Conservation (phyloP, 2,797 vertebrate genomes). For the Merluccius polli region DNA sequence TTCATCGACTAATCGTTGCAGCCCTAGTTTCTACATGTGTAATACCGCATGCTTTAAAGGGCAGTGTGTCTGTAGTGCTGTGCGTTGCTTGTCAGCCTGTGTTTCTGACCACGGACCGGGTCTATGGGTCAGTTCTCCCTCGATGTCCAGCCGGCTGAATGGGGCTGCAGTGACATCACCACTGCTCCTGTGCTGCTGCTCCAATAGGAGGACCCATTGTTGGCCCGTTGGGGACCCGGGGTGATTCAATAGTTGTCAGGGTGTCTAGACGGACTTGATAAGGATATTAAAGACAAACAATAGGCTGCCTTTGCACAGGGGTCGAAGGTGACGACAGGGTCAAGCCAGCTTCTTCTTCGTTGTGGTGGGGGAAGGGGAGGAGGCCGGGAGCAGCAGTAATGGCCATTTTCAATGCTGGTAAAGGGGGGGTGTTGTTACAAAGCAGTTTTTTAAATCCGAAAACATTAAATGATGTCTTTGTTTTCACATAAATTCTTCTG, state of each 20-base stretch:
- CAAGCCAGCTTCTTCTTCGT: conserved; percentile 50
- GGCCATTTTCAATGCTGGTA: conserved; percentile 44
- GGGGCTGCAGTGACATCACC: not conserved
- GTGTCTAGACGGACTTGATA: conserved; percentile 90
- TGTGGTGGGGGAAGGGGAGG: conserved; percentile 7
- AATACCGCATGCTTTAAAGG: not conserved
- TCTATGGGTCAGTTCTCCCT: not conserved
- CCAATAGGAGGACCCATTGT: conserved; percentile 9
- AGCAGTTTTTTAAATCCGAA: not conserved
- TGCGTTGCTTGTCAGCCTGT: not conserved
- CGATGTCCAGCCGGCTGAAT: not conserved
- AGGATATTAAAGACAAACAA: conserved; percentile 86
- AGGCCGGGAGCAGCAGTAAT: conserved; percentile 57
- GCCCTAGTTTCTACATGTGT: not conserved
- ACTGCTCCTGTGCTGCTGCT: too few species aligned
- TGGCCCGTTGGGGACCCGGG: conserved; percentile 30
- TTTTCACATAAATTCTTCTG: not conserved
- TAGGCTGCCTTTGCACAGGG: conserved; percentile 72
- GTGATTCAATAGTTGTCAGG: conserved; percentile 72
- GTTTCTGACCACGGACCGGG: not conserved
- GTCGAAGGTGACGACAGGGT: conserved; percentile 69
- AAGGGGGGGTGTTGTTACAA: conserved; percentile 2
- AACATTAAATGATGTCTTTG: not conserved
- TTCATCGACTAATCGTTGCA: too few species aligned
- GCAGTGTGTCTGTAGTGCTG: not conserved